Conservation (phyloP, 2,888 invertebrate genomes). For the Archaeoteleia sp. region DNA sequence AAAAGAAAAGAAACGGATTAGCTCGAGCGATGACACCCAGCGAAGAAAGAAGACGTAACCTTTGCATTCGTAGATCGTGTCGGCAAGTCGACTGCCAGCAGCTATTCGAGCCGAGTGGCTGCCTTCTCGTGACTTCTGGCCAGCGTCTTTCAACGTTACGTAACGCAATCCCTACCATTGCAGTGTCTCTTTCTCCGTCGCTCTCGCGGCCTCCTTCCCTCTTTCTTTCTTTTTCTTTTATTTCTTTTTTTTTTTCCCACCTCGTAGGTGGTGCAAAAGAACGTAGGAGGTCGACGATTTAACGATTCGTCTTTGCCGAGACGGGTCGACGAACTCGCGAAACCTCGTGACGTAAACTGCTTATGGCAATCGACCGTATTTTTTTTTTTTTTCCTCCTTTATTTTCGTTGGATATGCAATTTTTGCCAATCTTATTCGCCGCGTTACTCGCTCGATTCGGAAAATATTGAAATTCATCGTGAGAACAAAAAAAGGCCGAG, state of each 20-base stretch:
- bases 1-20: no score
- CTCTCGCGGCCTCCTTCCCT: not conserved
- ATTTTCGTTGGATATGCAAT: no score
- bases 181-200: not conserved
- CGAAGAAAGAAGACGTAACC: slow-evolving; percentile 1
- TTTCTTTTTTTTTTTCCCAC: slow-evolving; percentile 22
- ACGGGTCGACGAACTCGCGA: slow-evolving; percentile 42
- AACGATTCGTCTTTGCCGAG: slow-evolving; percentile 39
- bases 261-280: slow-evolving; percentile 45
- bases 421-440: no score
- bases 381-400: not conserved
- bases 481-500: no score
- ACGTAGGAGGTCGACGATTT: slow-evolving; percentile 49
- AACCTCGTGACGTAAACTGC: slow-evolving; percentile 33
- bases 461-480: no score
- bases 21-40: not conserved
- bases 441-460: no score
- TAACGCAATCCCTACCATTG: slow-evolving; percentile 3
- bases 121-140: slow-evolving; percentile 8
- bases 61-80: slow-evolving; percentile 1
- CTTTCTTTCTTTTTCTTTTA: slow-evolving; percentile 11
- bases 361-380: slow-evolving; percentile 11
- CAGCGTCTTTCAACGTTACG: slow-evolving; percentile 3
- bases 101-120: slow-evolving; percentile 1
- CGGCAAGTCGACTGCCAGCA: not conserved